Conservation (phyloP, 2,888 invertebrate species). For the Platycheirus rosarum region DNA sequence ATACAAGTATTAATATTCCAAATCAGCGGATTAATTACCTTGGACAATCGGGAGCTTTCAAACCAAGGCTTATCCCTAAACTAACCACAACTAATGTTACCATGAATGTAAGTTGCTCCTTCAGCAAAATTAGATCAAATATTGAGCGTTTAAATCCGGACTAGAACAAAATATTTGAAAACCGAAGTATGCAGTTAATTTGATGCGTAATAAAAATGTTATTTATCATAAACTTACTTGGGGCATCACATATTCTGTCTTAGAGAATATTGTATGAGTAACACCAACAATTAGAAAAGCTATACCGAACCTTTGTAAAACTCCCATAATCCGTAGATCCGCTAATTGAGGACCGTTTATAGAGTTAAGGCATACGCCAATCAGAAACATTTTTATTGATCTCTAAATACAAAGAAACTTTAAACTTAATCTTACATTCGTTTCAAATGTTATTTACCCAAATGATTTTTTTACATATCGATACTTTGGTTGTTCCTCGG, state of each 20-base stretch:
- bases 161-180: conserved; percentile 69
- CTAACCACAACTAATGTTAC: conserved; percentile 86
- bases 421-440: background rate
- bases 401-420: conserved; percentile 84
- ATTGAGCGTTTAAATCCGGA: conserved; percentile 77
- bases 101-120: conserved; percentile 87
- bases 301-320: conserved; percentile 94
- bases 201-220: no score
- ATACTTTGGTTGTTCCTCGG: conserved; percentile 76
- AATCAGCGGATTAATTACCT: conserved; percentile 84
- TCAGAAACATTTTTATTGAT: conserved; percentile 88
- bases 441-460: conserved; percentile 84
- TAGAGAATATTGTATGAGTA: conserved; percentile 85
- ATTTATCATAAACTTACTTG: conserved; percentile 80
- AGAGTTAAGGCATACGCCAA: conserved; percentile 90
- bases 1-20: no score
- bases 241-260: conserved; percentile 83
- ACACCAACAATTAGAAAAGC: conserved; percentile 91
- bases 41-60: conserved; percentile 91
- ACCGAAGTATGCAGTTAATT: no score
- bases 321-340: conserved; percentile 92
- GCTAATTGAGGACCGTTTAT: conserved; percentile 87
- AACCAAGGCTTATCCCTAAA: conserved; percentile 87
- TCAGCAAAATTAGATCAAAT: conserved; percentile 83
- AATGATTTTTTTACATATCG: conserved; percentile 85